Base-by-base conservation (phyloP, 1,140 invertebrate genomes). In the Cydia pomonella region DNA sequence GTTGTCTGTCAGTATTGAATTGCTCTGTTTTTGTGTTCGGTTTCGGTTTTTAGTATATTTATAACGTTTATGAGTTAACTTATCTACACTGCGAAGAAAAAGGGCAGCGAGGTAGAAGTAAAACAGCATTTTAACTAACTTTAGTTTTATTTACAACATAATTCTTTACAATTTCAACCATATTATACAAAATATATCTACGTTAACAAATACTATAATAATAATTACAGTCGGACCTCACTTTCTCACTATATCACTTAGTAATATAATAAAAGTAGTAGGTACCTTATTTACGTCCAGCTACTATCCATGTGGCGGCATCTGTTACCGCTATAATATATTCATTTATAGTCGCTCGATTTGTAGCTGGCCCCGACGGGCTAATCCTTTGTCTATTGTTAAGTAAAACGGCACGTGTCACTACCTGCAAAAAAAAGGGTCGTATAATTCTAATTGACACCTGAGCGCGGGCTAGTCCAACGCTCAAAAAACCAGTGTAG, bases 121-220 rank as follows among this genome's bases (percentile, higher is more conserved):
- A n/a, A 59, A 59, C 10, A 73, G 62, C 62, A 73, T 81, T 83
- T 87, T 81, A 82, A 90, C 88, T 91, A 91, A 89, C 84, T 87
- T 87, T 86, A 87, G 84, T 86, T 90, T 92, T 92, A 93, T 93
- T 92, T 92, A 93, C 90, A 93, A 92, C 88, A 84, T 91, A 92
- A 87, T 87, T 92, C 89, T 92, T 90, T 91, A 91, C 90, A 93
- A 85, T 87, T 85, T 93, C 87, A 93, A 92, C 90, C 91, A 92
- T 92, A 77, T 91, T 88, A 91, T 92, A 92, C 90, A 92, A 92
- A 90, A 91, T 89, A 91, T 91, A 87, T 88, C 89, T 92, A 90
- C 91, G 88, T 88, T 92, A 92, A 92, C 89, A 88, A 90, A 76
- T 82, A 86, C 89, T 88, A 90, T 76, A 86, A 84, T 86, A 87